These are phyloP conservation scores for Mya arenaria DNA, from an alignment of 1,140 invertebrate genomes.

Conservation along the genomic window DNA sequence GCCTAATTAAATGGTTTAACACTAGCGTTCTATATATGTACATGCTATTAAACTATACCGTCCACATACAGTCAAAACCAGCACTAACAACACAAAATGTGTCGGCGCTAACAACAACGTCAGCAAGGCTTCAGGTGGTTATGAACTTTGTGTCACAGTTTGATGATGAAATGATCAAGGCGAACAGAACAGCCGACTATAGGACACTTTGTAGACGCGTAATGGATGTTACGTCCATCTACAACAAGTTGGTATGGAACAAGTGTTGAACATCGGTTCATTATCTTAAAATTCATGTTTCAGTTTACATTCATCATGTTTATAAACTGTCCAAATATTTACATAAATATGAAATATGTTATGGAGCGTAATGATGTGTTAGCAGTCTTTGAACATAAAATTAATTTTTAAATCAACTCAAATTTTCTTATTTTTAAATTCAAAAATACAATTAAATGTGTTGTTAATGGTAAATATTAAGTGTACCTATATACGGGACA, in stretches of 20 bases:
- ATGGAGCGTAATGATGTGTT: not conserved
- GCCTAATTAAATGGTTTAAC: too few relatives aligned
- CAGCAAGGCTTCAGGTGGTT: not conserved
- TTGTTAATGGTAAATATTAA: too few relatives aligned
- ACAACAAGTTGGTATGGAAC: conserved; percentile 37
- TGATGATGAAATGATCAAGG: conserved; percentile 32
- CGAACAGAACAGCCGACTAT: conserved; percentile 38
- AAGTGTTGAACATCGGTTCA: too few relatives aligned
- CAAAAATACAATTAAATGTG: too few relatives aligned
- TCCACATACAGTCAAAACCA: too few relatives aligned
- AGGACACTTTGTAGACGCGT: conserved; percentile 14
- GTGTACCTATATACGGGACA: too few relatives aligned
- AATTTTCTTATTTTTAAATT: too few relatives aligned
- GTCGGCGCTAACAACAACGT: not conserved
- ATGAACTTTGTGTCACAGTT: not conserved
- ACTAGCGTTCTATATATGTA: too few relatives aligned
- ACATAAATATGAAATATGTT: not conserved
- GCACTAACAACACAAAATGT: not conserved
- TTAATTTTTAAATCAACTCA: too few relatives aligned
- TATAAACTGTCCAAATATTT: not conserved
- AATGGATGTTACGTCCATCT: conserved; percentile 46
- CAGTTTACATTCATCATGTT: not conserved
- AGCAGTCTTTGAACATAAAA: too few relatives aligned
- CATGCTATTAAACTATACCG: too few relatives aligned
- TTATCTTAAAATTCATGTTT: too few relatives aligned